These are phyloP conservation scores for Eristalinus sepulchralis DNA, from an alignment of 2,888 invertebrate genomes.

Conservation along the genomic window DNA sequence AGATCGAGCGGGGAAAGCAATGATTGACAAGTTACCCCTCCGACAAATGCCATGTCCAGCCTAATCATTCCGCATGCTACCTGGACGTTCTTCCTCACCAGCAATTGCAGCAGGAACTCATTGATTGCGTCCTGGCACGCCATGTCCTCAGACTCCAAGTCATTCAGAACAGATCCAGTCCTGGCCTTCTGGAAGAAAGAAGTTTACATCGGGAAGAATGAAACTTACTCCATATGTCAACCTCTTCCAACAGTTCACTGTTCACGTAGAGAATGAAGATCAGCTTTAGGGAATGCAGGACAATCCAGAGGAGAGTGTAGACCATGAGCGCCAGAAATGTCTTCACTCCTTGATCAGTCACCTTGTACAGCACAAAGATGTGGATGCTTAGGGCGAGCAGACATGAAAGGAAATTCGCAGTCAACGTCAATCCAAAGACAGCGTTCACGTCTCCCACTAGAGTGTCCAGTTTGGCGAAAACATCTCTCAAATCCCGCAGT, in stretches of 20 bases:
- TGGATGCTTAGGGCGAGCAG: constrained; percentile 27
- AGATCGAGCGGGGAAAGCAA: neutral
- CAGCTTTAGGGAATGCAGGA: constrained; percentile 16
- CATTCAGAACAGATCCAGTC: constrained; percentile 73
- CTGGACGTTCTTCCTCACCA: constrained; percentile 68
- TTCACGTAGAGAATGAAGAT: constrained; percentile 32
- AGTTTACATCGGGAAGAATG: neutral
- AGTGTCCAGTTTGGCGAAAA: constrained; percentile 24
- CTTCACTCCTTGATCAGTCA: neutral
- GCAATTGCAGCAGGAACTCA: constrained; percentile 75
- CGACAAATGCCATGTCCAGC: constrained; percentile 75
- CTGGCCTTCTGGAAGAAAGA: constrained; percentile 74
- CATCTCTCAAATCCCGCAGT: constrained; percentile 23
- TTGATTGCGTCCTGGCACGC: constrained; percentile 74
- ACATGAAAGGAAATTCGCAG: constrained; percentile 28
- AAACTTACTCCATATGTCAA: neutral
- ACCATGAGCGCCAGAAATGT: neutral
- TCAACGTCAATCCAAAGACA: constrained; percentile 50
- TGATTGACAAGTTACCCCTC: constrained; percentile 73
- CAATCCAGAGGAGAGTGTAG: constrained; percentile 16
- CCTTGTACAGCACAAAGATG: constrained; percentile 31
- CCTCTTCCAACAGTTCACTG: constrained; percentile 34
- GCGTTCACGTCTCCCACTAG: constrained; percentile 28
- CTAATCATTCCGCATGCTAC: constrained; percentile 76
- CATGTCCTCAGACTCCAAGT: constrained; percentile 69